Evolutionary conservation across 2,797 vertebrate species (phyloP).

Genomic region (Telmatherina bonti): DNA sequence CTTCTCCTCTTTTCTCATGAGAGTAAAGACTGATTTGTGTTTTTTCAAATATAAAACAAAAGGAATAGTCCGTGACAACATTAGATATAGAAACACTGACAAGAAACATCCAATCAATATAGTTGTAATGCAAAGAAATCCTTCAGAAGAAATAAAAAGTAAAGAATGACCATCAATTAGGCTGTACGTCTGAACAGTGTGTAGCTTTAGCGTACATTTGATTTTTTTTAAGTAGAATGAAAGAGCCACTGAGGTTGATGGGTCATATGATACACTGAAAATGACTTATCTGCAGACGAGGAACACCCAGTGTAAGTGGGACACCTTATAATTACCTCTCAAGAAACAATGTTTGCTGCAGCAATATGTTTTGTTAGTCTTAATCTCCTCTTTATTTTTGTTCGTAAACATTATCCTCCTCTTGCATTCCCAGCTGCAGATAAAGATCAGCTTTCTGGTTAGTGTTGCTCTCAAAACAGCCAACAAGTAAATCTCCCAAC

Average conservation of each 20-base stretch:
- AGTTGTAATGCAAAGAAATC: not conserved
- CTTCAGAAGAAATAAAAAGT: not conserved
- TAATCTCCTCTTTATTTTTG: conserved; percentile 21
- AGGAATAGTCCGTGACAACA: not conserved
- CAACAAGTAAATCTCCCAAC: conserved; percentile 36
- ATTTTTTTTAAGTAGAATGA: conserved; percentile 23
- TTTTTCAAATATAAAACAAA: not conserved
- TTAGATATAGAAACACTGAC: not conserved
- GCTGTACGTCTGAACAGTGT: not conserved
- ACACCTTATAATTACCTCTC: conserved; percentile 15
- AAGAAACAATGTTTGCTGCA: conserved; percentile 19
- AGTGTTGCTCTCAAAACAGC: conserved; percentile 34
- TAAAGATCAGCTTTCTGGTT: conserved; percentile 40
- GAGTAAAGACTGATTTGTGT: not conserved
- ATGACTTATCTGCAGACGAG: conserved; percentile 17
- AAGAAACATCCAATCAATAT: not conserved
- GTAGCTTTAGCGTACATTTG: conserved; percentile 30
- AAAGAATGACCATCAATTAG: not conserved
- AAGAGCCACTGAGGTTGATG: conserved; percentile 29
- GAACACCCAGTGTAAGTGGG: conserved; percentile 5
- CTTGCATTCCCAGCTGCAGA: conserved; percentile 21
- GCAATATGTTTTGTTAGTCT: conserved; percentile 28
- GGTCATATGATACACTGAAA: conserved; percentile 42
- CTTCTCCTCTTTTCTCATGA: not conserved
- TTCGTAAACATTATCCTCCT: conserved; percentile 7